A percentile compares a stretch with the other conserved stretches of the same genome.
phyloP scores from a whole-genome alignment of 2,113 vertebrate genomes.

The Dolichallabes microphthalmus region DNA sequence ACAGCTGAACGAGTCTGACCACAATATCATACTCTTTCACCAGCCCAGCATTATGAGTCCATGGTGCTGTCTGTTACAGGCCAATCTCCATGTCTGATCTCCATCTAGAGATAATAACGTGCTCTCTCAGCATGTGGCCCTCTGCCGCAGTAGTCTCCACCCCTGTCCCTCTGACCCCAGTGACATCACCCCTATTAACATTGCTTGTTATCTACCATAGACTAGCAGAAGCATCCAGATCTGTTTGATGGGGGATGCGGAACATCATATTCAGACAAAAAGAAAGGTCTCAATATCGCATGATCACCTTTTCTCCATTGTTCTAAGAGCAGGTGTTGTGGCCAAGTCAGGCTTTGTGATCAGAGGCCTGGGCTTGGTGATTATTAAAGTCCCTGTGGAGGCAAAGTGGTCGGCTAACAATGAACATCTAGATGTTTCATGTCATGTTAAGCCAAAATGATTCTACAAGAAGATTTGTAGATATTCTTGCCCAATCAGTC shows the following conservation, averaged over 20 bases:
- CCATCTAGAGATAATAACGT: slow-evolving; percentile 17
- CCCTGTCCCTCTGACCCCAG: slow-evolving; percentile 17
- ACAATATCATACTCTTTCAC: neutral
- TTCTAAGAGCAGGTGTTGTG: slow-evolving; percentile 36
- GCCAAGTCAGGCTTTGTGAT: slow-evolving; percentile 1
- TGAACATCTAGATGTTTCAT: slow-evolving; percentile 8
- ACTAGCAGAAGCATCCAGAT: slow-evolving; percentile 12
- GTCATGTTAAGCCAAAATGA: slow-evolving; percentile 33
- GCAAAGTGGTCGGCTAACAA: neutral
- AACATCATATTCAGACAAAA: neutral
- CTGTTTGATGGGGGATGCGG: neutral
- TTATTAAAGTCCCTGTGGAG: slow-evolving; percentile 14
- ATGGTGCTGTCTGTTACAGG: neutral
- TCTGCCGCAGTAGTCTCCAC: neutral
- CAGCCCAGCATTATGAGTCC: neutral
- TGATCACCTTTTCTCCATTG: slow-evolving; percentile 26
- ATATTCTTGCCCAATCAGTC: slow-evolving; percentile 7
- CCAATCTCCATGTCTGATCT: neutral
- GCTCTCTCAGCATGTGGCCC: neutral
- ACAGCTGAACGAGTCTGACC: neutral
- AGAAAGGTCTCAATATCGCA: neutral
- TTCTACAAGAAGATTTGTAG: slow-evolving; percentile 17
- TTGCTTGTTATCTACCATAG: slow-evolving; percentile 37
- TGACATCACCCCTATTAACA: slow-evolving; percentile 48
- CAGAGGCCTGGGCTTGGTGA: slow-evolving; percentile 10